Conservation (phyloP, 2,113 vertebrate genomes). For the Synodontis membranacea region DNA sequence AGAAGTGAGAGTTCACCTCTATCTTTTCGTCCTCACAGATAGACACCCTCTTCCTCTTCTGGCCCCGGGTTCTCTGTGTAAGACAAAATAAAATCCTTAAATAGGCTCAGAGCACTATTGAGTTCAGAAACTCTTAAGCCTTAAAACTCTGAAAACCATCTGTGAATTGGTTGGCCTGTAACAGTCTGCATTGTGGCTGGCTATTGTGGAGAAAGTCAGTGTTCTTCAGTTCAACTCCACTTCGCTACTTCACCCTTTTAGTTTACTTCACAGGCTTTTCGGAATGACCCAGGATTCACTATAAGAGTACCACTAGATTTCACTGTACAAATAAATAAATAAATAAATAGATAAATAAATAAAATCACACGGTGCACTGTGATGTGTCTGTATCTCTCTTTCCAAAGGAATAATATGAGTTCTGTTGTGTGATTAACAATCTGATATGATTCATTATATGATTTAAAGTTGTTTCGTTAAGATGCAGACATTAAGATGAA, state of each 20-base stretch:
- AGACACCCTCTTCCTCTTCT: constrained; percentile 87
- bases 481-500: neutral
- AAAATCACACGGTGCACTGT: neutral
- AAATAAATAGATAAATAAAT: too few species aligned
- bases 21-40: constrained; percentile 89
- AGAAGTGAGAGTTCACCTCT: constrained; percentile 73
- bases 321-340: neutral
- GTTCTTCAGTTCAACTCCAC: constrained; percentile 7
- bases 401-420: neutral
- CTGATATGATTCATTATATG: neutral
- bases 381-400: too few species aligned
- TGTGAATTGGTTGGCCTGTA: constrained; percentile 25
- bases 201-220: constrained; percentile 28
- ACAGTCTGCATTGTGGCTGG: constrained; percentile 9
- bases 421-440: neutral
- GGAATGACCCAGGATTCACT: neutral
- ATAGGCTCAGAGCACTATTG: neutral
- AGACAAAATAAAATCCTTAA: constrained; percentile 27
- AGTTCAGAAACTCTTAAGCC: neutral
- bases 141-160: too few species aligned
- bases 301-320: neutral
- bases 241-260: neutral
- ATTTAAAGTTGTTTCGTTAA: neutral
- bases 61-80: constrained; percentile 91
- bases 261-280: neutral